phyloP scores from a whole-genome alignment of 2,888 invertebrate species.

The Melipona beecheii region DNA sequence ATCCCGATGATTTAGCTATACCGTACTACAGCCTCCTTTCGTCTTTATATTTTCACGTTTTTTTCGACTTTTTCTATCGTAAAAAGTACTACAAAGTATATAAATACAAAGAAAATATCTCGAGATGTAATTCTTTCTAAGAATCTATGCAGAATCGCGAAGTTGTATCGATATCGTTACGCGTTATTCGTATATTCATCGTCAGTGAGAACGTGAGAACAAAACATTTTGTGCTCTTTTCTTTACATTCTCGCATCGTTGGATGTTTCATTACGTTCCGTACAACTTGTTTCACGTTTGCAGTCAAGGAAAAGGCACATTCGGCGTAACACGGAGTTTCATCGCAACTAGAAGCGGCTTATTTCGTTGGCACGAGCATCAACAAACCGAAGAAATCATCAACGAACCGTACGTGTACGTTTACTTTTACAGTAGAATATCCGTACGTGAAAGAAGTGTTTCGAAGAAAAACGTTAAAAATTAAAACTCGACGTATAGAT shows the following conservation, averaged over 20 bases:
- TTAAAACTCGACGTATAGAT: too few species aligned
- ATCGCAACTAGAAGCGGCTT: conserved; percentile 96
- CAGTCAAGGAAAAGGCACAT: conserved; percentile 95
- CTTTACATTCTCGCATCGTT: not conserved
- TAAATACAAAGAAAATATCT: too few species aligned
- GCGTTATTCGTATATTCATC: conserved; percentile 10
- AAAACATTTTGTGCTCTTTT: not conserved
- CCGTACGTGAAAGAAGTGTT: too few species aligned
- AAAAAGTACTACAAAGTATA: too few species aligned
- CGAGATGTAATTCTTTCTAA: not conserved
- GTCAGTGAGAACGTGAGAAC: not conserved
- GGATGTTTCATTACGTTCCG: not conserved
- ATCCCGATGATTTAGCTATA: too few species aligned
- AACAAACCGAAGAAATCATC: conserved; percentile 85
- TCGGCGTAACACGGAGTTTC: conserved; percentile 93
- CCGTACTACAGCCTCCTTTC: not conserved
- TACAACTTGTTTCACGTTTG: conserved; percentile 82
- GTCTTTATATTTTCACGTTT: not conserved
- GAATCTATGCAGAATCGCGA: not conserved
- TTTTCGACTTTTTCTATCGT: not conserved
- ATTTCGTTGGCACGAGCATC: conserved; percentile 93
- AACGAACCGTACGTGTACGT: conserved; percentile 87
- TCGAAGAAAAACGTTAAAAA: too few species aligned
- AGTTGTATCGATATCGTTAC: not conserved
- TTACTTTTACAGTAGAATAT: too few species aligned